Percentiles rank a stretch among this genome's conserved stretches.
Evolutionary conservation across 2,797 vertebrate species (phyloP).

Genomic region (Botia kubotai): DNA sequence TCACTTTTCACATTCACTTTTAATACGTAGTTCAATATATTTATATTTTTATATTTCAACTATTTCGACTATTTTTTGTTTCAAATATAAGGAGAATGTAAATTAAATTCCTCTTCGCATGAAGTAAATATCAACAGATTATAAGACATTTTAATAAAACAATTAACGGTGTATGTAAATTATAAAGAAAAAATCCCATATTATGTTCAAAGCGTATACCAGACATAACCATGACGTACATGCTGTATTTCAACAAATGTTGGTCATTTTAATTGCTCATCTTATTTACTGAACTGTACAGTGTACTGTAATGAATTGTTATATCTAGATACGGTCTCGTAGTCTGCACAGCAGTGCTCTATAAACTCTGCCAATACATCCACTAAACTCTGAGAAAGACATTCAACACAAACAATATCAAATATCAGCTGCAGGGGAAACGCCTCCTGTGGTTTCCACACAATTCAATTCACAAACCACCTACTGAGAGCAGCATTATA

Average conservation of each 20-base stretch:
- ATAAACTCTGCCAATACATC: neutral
- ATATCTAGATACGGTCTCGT: neutral
- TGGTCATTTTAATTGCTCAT: neutral
- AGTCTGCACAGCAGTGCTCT: neutral
- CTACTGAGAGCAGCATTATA: constrained; percentile 42
- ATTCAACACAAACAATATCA: constrained; percentile 18
- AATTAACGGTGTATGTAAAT: too few relatives aligned
- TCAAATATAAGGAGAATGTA: too few relatives aligned
- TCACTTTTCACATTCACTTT: too few relatives aligned
- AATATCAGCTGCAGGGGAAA: constrained; percentile 16
- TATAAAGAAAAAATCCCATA: too few relatives aligned
- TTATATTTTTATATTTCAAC: too few relatives aligned
- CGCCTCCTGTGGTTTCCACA: neutral
- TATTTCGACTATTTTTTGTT: too few relatives aligned
- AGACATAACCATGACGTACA: neutral
- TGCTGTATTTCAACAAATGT: neutral
- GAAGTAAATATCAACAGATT: too few relatives aligned
- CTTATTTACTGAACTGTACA: neutral
- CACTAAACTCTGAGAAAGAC: constrained; percentile 10
- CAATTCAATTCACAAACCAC: constrained; percentile 37
- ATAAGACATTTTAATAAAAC: too few relatives aligned
- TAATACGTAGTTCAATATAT: too few relatives aligned
- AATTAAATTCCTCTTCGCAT: too few relatives aligned
- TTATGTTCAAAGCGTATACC: too few relatives aligned
- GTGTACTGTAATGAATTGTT: neutral